Evolutionary conservation across 2,113 vertebrate species (phyloP), one percentile per base, ranked within the genome.

Genomic region (Gobius niger): DNA sequence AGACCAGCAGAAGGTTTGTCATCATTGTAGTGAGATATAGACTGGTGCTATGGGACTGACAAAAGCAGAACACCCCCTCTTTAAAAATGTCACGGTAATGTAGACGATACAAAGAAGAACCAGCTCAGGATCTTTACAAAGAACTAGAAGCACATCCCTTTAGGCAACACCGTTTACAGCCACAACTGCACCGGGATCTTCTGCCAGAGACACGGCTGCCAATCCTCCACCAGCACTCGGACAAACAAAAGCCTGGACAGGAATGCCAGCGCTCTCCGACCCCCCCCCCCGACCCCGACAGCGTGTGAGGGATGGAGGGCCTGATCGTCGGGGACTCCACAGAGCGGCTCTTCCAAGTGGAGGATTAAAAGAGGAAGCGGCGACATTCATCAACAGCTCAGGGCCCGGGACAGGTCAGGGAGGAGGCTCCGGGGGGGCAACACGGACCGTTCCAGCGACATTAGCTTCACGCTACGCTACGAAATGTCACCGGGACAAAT

Each of bases 341-440:
- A 73, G 73, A 80, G 70, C 78, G 80, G 82, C 78, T 7, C n/a
- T 1, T 70, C 90, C 90, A 91, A 78, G 65, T 90, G 85, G 89
- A 85, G 88, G 83, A 82, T 85, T 84, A 85, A 82, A 87, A 77
- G 56, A 81, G 70, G 66, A 76, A 77, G 79, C 56, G 63, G 83
- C 86, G 82, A 82, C 85, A 81, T 88, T 87, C 87, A 54, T 63
- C 83, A 75, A 49, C 77, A 72, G 75, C 81, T 82, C 72, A 7
- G 44, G 59, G 83, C 56, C 77, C 72, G 10, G 24, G 24, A 34
- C 24, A 34, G 24, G 24, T 34, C 24, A 34, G 24, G 24, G 24
- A 34, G 24, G 24, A 34, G 24, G 24, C 24, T 34, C 24, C 24
- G 24, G 24, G 24, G 24, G 24, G 61, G 63, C 52, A 56, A 13